phyloP scores from a whole-genome alignment of 2,113 vertebrate genomes.

The Tenrec ecaudatus region DNA sequence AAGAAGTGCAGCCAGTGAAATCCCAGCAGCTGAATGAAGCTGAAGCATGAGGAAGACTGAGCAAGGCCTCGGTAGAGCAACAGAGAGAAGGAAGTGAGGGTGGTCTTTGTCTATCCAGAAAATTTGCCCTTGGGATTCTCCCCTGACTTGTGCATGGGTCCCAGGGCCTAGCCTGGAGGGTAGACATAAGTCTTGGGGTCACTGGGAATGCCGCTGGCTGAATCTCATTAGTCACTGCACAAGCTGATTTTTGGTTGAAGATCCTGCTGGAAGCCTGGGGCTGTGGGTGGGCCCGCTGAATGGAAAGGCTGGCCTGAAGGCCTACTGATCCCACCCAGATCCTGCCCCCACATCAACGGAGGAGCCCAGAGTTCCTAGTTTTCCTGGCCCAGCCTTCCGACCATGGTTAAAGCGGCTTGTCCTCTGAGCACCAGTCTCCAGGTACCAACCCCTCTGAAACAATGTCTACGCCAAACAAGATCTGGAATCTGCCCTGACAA shows the following conservation, averaged over 20 bases:
- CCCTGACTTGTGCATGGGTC: background rate
- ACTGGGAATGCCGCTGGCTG: too few relatives aligned
- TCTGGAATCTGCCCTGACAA: background rate
- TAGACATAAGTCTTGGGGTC: background rate
- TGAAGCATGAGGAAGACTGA: background rate
- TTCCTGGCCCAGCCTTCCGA: background rate
- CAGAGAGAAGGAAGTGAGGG: background rate
- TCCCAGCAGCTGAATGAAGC: background rate
- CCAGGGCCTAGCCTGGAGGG: background rate
- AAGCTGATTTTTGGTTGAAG: background rate
- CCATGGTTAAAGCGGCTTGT: background rate
- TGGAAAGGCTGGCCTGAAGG: background rate
- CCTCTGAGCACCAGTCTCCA: background rate
- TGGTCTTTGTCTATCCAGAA: background rate
- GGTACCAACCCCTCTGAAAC: background rate
- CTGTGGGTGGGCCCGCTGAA: background rate
- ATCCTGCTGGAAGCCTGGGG: background rate
- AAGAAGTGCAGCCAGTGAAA: background rate
- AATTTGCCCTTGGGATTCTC: background rate
- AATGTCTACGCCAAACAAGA: background rate
- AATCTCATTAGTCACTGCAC: accelerated
- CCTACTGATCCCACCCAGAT: background rate
- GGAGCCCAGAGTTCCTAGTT: background rate
- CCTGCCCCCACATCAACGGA: background rate
- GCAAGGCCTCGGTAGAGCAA: background rate